A percentile compares a stretch with the other conserved stretches of the same genome.
phyloP scores from a whole-genome alignment of 1,140 invertebrate genomes.

The Ostrea edulis region DNA sequence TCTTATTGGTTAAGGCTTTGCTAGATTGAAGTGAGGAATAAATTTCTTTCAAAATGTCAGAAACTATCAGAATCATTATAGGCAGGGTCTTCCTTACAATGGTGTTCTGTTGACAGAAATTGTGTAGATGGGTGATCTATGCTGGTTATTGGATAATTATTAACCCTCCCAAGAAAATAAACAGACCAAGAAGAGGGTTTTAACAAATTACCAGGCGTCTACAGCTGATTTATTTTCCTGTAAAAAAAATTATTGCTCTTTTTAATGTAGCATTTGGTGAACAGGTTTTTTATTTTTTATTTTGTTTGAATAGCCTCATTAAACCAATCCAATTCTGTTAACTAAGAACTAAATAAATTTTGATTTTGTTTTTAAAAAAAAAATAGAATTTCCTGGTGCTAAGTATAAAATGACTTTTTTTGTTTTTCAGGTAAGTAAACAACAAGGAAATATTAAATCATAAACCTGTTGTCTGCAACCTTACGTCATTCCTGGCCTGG shows the following conservation, averaged over 20 bases:
- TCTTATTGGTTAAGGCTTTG: not conserved
- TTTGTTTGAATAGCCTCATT: too few relatives aligned
- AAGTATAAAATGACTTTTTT: not conserved
- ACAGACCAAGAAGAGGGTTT: not conserved
- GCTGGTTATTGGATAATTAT: conserved; percentile 8
- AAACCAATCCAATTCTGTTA: too few relatives aligned
- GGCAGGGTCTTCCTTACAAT: not conserved
- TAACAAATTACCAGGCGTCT: not conserved
- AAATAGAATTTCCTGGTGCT: not conserved
- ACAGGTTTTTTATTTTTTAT: not conserved
- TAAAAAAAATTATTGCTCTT: not conserved
- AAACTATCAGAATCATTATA: not conserved
- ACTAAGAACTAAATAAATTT: too few relatives aligned
- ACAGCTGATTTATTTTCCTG: not conserved
- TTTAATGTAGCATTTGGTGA: not conserved
- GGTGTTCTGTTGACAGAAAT: not conserved
- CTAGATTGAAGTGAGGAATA: not conserved
- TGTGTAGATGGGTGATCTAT: not conserved
- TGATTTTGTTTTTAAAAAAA: too few relatives aligned
- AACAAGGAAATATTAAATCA: not conserved
- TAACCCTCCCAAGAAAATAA: conserved; percentile 18
- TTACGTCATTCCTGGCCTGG: not conserved
- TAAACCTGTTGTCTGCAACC: not conserved
- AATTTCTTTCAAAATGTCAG: conserved; percentile 27
- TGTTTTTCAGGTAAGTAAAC: conserved; percentile 24